These are phyloP conservation scores for Pseudochirops corinnae DNA, from an alignment of 2,797 vertebrate species.

Conservation along the genomic window DNA sequence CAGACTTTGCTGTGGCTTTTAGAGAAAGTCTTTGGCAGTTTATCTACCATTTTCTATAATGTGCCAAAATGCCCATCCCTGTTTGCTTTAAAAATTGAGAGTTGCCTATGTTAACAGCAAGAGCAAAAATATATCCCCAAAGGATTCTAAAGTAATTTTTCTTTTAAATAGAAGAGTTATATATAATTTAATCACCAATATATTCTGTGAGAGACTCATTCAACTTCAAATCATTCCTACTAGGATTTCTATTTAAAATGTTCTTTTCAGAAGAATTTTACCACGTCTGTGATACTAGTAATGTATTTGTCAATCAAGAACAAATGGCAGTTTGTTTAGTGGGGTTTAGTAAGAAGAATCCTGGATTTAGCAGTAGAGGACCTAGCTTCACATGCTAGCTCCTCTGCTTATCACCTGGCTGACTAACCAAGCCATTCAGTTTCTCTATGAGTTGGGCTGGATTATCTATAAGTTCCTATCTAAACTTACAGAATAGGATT, in stretches of 20 bases:
- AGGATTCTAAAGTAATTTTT: conserved; percentile 1
- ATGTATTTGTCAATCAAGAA: not conserved
- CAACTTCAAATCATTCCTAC: not conserved
- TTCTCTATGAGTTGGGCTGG: not conserved
- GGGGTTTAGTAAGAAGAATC: not conserved
- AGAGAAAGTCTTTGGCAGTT: not conserved
- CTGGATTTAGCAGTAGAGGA: not conserved
- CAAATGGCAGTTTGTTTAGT: not conserved
- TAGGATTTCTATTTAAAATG: not conserved
- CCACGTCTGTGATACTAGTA: not conserved
- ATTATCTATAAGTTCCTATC: not conserved
- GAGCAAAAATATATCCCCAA: not conserved
- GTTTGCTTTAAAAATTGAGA: not conserved
- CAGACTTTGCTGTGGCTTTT: not conserved
- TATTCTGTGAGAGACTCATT: not conserved
- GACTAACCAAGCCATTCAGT: not conserved
- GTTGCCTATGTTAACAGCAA: not conserved
- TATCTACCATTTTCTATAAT: not conserved
- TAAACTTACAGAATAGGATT: not conserved
- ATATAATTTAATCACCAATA: not conserved
- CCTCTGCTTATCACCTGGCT: not conserved
- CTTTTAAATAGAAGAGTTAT: not conserved
- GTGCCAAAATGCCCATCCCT: not conserved
- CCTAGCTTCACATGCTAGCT: not conserved
- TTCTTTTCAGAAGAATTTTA: not conserved